Evolutionary conservation across 2,797 vertebrate genomes (phyloP), one percentile per base, ranked within the genome.

Genomic region (Trachops cirrhosus): DNA sequence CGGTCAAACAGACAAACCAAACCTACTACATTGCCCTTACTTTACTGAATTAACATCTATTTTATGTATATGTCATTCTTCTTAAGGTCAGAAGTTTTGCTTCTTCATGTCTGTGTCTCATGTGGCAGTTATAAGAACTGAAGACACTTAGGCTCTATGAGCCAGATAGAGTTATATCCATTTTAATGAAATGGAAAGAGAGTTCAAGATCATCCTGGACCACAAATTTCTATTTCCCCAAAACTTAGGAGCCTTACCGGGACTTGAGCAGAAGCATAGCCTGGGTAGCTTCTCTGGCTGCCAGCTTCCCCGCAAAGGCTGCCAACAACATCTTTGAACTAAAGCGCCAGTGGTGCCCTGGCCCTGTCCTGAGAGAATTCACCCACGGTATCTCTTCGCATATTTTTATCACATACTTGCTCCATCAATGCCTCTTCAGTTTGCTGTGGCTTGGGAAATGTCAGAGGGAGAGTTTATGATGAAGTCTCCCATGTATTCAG

Each of bases 391-490:
- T 97, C 84, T 95, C 94, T 92, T 41, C 86, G 78, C 37, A 54
- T 98, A 97, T 97, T 98, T 98, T 98, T 97, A 97, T 97, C 97
- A 96, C 93, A 96, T 82, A 96, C 24, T 95, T 95, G 97, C 74
- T 95, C 94, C 92, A 96, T 92, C 94, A 97, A 62, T 46, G 88
- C 75, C 83, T 97, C 9, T 97, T 98, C 77, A 94, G 10, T 96
- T 97, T 93, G 39, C 95, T 98, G 96, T 97, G 95, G 78, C 97
- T 97, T 70, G 39, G 92, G 95, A 97, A 98, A 98, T 95, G 96
- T 70, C 95, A 97, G 80, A 59, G 73, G 80, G 57, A 93, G 95
- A 57, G 52, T 97, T 91, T 59, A 29, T 59, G 83, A 94, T 82
- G 74, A 94, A 91, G 92, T 94, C 50, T 92, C 62, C 73, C 88